Evolutionary conservation across 2,888 invertebrate species (phyloP), one percentile per base, ranked within the genome.

Genomic region (Desoria tigrina): DNA sequence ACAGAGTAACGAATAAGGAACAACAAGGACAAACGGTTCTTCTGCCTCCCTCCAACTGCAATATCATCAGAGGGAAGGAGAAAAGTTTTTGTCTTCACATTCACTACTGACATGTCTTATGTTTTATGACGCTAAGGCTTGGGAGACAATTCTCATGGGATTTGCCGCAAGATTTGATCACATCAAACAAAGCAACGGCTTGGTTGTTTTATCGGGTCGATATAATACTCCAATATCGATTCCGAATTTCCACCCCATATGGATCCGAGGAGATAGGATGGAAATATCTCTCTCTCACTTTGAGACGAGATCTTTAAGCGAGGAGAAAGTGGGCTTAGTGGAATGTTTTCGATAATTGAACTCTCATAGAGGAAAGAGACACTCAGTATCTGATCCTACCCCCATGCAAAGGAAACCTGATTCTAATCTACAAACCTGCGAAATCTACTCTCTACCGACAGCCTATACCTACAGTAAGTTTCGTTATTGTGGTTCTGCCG

Each of bases 331-430:
- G n/a, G 45, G 45, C 45, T 45, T 45, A 45, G 45, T 45, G 45
- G 45, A 45, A 45, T 45, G 45, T 45, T 9, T 45, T 21, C 45
- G 45, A 45, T 45, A 45, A 45, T 45, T 45, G 45, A 45, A 45
- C 45, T 45, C 45, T 45, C 45, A 45, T 21, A 45, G 45, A 32
- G 32, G 6, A n/a, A n/a, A n/a, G 6, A 45, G 21, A 51, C 26
- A 26, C 51, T 23, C 51, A 26, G 24, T 51, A 51, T 51, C 51
- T 51, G 23, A 51, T 51, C 24, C 51, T 51, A 7, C 21, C 16
- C 45, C 16, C 45, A 45, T 45, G 45, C 45, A 45, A 45, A 45
- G 21, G 45, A 21, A 45, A 21, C 45, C 21, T n/a, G 45, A 45
- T 45, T 45, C 21, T 45, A 45, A 45, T 45, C 45, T 6, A 45